Percentiles rank a stretch among this genome's conserved stretches.
phyloP scores from a whole-genome alignment of 2,113 vertebrate species.

The Oryzias melastigma region DNA sequence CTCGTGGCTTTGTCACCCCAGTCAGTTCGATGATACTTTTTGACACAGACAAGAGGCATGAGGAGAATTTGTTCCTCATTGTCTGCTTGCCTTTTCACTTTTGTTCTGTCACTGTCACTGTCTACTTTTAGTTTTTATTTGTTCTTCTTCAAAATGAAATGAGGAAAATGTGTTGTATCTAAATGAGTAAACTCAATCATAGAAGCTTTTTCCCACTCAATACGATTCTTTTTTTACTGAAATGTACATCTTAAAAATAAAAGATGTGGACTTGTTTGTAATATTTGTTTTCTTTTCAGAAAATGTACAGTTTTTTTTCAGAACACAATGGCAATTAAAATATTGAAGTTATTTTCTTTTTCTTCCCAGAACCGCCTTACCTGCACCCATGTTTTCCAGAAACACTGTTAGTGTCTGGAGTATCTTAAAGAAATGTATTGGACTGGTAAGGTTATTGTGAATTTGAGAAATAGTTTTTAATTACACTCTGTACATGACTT shows the following conservation, averaged over 20 bases:
- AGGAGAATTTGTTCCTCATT: no score
- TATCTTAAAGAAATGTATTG: conserved; percentile 96
- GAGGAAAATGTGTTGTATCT: no score
- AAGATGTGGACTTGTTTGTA: no score
- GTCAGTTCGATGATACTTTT: no score
- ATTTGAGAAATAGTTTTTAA: neutral
- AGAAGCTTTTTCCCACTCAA: neutral
- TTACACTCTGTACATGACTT: no score
- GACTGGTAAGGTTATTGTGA: conserved; percentile 82
- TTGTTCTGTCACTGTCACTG: no score
- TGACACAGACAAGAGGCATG: no score
- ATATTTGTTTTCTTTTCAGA: neutral
- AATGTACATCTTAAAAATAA: neutral
- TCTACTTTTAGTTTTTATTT: no score
- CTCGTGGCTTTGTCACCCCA: neutral
- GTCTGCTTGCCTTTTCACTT: no score
- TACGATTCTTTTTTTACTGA: neutral
- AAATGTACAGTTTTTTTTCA: neutral
- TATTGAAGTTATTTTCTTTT: conserved; percentile 3
- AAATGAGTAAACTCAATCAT: conserved; percentile 5
- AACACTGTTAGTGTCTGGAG: conserved; percentile 93
- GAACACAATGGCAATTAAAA: neutral
- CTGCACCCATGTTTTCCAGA: conserved; percentile 92
- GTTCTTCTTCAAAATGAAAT: neutral
- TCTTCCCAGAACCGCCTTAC: conserved; percentile 82